Evolutionary conservation across 2,888 invertebrate genomes (phyloP).

Genomic region (Oconnorella tubifera): DNA sequence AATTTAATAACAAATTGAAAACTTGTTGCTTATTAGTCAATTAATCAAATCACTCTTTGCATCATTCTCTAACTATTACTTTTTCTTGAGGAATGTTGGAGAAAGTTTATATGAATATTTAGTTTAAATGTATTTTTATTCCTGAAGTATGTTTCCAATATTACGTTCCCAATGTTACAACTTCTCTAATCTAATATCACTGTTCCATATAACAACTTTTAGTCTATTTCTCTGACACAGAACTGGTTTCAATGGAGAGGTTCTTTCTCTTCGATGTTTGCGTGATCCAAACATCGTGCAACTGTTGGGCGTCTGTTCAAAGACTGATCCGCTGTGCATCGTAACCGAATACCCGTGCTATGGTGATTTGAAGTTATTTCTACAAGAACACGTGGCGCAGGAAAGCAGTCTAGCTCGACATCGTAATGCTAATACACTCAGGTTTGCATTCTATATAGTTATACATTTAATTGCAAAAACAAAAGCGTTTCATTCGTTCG

Average conservation of each 20-base stretch:
- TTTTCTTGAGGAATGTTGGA: no score
- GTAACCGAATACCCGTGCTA: slow-evolving; percentile 85
- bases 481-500: background rate
- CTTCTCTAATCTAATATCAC: no score
- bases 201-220: background rate
- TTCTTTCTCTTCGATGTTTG: slow-evolving; percentile 78
- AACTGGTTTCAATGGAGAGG: slow-evolving; percentile 62
- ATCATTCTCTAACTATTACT: no score
- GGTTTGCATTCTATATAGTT: background rate
- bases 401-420: slow-evolving; percentile 18
- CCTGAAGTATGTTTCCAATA: no score
- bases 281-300: slow-evolving; percentile 78
- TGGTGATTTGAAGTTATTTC: slow-evolving; percentile 75
- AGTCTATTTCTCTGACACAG: background rate
- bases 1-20: no score
- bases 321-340: slow-evolving; percentile 78
- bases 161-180: no score
- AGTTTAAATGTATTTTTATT: no score
- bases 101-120: no score
- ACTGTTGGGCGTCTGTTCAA: slow-evolving; percentile 74
- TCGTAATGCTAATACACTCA: slow-evolving; percentile 2
- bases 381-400: slow-evolving; percentile 63
- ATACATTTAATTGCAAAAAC: background rate
- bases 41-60: no score
- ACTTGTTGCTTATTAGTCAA: no score